Evolutionary conservation across 2,888 invertebrate species (phyloP).

Genomic region (Dascillus cervinus): DNA sequence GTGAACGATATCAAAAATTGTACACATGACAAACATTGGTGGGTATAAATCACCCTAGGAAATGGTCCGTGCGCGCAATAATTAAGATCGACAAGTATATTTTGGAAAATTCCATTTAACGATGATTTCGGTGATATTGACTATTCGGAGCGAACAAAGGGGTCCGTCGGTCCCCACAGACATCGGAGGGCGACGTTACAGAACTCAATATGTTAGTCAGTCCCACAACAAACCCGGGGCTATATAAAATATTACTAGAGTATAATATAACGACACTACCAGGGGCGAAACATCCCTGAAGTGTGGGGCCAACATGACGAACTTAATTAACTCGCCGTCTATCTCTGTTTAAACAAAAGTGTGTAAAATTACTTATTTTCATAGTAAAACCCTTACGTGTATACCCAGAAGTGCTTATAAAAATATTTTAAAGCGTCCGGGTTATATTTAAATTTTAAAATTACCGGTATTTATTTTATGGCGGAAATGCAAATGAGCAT

Average conservation of each 20-base stretch:
- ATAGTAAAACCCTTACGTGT: constrained; percentile 12
- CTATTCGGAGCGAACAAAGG: no score
- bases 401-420: constrained; percentile 7
- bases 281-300: constrained; percentile 27
- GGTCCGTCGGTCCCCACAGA: constrained; percentile 21
- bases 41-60: no score
- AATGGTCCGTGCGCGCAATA: no score
- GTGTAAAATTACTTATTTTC: constrained; percentile 32
- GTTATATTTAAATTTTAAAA: constrained; percentile 12
- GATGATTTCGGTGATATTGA: no score
- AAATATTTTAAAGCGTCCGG: constrained; percentile 10
- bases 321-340: constrained; percentile 33
- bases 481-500: constrained; percentile 3
- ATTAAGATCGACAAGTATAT: no score
- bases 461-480: constrained; percentile 11
- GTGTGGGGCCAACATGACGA: constrained; percentile 29
- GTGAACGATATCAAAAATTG: no score
- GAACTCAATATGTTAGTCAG: constrained; percentile 27
- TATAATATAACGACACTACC: constrained; percentile 31
- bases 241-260: constrained; percentile 31
- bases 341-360: constrained; percentile 33
- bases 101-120: no score
- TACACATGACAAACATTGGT: no score
- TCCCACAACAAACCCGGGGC: constrained; percentile 25
- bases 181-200: constrained; percentile 18